A percentile compares a stretch with the other conserved stretches of the same genome.
Evolutionary conservation across 2,888 invertebrate genomes (phyloP).

Genomic region (Drosophila kokeensis): DNA sequence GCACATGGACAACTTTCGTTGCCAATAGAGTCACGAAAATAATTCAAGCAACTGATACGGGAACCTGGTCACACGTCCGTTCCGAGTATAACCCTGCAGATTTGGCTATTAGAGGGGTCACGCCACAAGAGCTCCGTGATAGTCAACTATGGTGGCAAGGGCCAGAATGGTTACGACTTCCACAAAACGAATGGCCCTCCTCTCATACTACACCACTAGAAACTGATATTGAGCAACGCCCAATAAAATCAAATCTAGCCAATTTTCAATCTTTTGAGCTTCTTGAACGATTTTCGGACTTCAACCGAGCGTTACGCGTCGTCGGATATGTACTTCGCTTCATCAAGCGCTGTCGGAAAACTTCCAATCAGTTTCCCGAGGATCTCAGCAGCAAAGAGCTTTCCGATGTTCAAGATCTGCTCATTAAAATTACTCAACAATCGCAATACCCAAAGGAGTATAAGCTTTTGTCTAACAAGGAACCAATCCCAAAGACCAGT

Average conservation of each 20-base stretch:
- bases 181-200: neutral
- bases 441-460: no score
- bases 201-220: no score
- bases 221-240: neutral
- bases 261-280: neutral
- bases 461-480: neutral
- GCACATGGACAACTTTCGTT: slow-evolving; percentile 12
- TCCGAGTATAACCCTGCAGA: neutral
- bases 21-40: slow-evolving; percentile 3
- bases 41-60: neutral
- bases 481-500: neutral
- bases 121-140: neutral
- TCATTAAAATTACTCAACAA: neutral
- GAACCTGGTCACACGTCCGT: slow-evolving; percentile 1
- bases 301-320: neutral
- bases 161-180: neutral
- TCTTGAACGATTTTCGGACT: neutral
- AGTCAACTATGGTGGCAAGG: neutral
- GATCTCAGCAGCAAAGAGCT: no score
- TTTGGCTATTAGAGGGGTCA: neutral
- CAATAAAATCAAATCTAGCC: neutral
- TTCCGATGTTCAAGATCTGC: neutral
- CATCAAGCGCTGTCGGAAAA: neutral
- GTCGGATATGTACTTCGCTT: neutral
- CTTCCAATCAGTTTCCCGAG: neutral